Conservation (phyloP, 2,888 invertebrate genomes). For the Ceraclea dissimilis region DNA sequence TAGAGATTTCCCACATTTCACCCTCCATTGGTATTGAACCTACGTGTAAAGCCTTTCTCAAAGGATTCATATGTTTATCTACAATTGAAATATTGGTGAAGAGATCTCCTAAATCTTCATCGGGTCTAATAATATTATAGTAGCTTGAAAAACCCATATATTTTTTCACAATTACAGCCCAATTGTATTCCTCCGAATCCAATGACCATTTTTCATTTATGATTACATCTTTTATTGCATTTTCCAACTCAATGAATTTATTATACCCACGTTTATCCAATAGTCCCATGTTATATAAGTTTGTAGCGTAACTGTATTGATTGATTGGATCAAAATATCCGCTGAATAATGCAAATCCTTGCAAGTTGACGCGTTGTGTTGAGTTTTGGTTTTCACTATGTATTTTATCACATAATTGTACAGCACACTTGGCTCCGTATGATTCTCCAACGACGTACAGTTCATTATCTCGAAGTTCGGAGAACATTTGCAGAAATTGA, state of each 20-base stretch:
- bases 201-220: constrained; percentile 36
- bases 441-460: constrained; percentile 89
- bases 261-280: background rate
- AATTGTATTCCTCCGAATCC: no score
- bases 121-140: no score
- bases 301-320: background rate
- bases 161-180: no score
- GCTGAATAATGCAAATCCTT: background rate
- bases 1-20: no score
- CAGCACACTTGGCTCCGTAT: constrained; percentile 73
- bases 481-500: constrained; percentile 81
- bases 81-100: no score
- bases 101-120: no score
- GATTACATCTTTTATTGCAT: background rate
- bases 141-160: no score
- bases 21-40: no score
- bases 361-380: background rate
- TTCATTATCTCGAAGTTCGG: constrained; percentile 61
- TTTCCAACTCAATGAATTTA: background rate
- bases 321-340: background rate
- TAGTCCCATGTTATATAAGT: background rate
- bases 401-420: constrained; percentile 71
- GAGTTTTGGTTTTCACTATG: constrained; percentile 37
- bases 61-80: no score
- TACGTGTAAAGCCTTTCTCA: no score